Percentiles rank a stretch among this genome's conserved stretches.
These are phyloP conservation scores for Bryconaethiops microstoma DNA, from an alignment of 2,797 vertebrate genomes.

Conservation along the genomic window DNA sequence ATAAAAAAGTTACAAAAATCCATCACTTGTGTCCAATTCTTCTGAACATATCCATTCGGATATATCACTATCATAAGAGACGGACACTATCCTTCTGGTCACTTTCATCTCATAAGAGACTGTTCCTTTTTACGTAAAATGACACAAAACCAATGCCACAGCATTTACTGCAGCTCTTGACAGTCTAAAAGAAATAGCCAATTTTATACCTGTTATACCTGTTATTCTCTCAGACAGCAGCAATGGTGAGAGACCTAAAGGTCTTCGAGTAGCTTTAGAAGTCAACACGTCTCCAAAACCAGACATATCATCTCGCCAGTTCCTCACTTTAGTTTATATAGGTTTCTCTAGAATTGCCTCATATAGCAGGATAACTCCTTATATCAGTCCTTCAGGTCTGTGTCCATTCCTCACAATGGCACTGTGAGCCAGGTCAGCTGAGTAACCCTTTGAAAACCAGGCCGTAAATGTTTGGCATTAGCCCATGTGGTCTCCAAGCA, in stretches of 20 bases:
- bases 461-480: constrained; percentile 61
- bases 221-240: constrained; percentile 2
- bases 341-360: constrained; percentile 32
- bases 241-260: not conserved
- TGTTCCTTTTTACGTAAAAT: constrained; percentile 9
- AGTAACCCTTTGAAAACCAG: constrained; percentile 49
- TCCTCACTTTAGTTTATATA: constrained; percentile 9
- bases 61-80: not conserved
- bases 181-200: constrained; percentile 23
- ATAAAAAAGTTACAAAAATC: not conserved
- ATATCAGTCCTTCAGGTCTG: constrained; percentile 36
- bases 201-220: constrained; percentile 16
- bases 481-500: constrained; percentile 59
- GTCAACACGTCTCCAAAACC: constrained; percentile 29
- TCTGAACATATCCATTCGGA: not conserved
- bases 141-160: not conserved
- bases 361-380: constrained; percentile 32
- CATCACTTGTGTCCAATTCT: not conserved
- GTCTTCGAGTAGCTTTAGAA: constrained; percentile 31
- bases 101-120: constrained; percentile 17
- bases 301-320: constrained; percentile 8
- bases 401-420: constrained; percentile 56
- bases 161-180: constrained; percentile 21
- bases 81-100: not conserved
- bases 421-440: constrained; percentile 62